Conservation (phyloP, 2,113 vertebrate genomes). For the Vimba vimba region DNA sequence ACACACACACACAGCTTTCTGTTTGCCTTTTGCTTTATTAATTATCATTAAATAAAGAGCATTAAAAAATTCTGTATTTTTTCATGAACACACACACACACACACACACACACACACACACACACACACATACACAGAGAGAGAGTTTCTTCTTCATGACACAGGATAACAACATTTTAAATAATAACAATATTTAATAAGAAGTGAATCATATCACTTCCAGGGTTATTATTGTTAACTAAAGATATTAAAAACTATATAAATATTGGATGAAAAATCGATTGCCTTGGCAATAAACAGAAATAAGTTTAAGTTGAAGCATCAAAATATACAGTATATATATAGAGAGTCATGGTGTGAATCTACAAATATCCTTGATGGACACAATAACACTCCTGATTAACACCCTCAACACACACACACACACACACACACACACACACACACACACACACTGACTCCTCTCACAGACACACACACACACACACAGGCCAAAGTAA, state of each 20-base stretch:
- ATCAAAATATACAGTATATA: neutral
- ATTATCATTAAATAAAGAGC: too few relatives aligned
- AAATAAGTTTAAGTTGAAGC: neutral
- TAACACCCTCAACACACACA: neutral
- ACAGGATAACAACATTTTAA: too few relatives aligned
- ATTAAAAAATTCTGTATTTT: too few relatives aligned
- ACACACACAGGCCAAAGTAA: too few relatives aligned
- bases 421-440: too few relatives aligned
- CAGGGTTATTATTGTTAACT: neutral
- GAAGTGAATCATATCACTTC: neutral
- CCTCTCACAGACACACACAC: too few relatives aligned
- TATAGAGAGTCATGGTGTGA: neutral
- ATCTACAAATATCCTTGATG: constrained; percentile 10
- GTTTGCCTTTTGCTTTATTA: too few relatives aligned
- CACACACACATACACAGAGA: too few relatives aligned
- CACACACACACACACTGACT: neutral
- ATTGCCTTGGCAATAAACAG: neutral
- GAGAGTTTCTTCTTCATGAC: neutral
- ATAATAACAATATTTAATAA: neutral
- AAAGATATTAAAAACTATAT: neutral
- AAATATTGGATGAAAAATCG: neutral
- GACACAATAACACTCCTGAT: neutral
- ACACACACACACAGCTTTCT: too few relatives aligned
- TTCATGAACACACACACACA: too few relatives aligned
- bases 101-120: too few relatives aligned